These are phyloP conservation scores for Pangasianodon gigas DNA, from an alignment of 2,113 vertebrate genomes.

Conservation along the genomic window DNA sequence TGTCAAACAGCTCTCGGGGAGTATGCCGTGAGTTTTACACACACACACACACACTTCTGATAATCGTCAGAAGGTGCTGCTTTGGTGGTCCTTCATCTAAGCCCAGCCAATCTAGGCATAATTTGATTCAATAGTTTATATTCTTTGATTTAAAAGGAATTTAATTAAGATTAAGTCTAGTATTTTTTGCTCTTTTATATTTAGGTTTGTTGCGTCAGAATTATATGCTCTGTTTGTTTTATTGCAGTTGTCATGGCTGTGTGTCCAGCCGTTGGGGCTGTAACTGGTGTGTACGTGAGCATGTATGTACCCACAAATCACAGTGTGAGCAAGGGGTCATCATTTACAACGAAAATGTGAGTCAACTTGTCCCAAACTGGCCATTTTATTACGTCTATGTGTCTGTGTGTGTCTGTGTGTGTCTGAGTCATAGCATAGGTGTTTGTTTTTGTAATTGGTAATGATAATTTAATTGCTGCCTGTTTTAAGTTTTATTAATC, in stretches of 20 bases:
- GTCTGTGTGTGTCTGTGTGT: neutral
- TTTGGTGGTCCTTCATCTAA: neutral
- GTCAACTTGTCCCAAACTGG: constrained; percentile 46
- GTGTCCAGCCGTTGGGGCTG: constrained; percentile 92
- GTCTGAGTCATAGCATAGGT: neutral
- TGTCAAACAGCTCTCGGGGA: constrained; percentile 82
- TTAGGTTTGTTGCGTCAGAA: neutral
- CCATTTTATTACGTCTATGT: neutral
- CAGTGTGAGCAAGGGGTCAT: constrained; percentile 84
- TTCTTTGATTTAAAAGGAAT: neutral
- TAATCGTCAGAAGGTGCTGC: neutral
- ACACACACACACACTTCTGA: neutral
- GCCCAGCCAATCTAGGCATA: neutral
- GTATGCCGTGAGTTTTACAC: constrained; percentile 82
- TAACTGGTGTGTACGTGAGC: constrained; percentile 94
- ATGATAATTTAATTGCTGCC: neutral
- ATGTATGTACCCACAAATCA: constrained; percentile 88
- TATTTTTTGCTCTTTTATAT: neutral
- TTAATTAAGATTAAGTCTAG: neutral
- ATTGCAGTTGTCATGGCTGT: constrained; percentile 86
- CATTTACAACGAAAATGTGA: constrained; percentile 88
- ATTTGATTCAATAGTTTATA: neutral
- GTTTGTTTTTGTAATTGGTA: neutral
- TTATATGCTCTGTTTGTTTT: constrained; percentile 19
- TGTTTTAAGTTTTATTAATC: neutral